phyloP scores from a whole-genome alignment of 2,113 vertebrate genomes.

The Sapayoa aenigma region DNA sequence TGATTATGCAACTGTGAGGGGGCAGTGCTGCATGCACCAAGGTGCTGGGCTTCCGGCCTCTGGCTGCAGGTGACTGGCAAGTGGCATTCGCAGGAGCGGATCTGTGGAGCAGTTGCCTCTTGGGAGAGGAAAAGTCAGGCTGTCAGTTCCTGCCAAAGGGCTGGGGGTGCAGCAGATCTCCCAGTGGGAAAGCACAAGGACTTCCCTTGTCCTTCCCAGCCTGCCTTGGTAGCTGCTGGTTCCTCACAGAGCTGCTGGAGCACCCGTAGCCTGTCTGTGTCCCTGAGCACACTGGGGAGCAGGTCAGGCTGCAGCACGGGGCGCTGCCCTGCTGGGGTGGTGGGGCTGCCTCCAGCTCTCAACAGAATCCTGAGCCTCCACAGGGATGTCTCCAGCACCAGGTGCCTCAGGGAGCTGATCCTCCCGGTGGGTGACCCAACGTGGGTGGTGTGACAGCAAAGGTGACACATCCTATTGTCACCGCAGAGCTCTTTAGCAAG shows the following conservation, averaged over 20 bases:
- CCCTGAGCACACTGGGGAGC: neutral
- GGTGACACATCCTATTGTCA: neutral
- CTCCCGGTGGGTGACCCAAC: rapidly evolving
- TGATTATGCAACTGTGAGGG: rapidly evolving
- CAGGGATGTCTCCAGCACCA: neutral
- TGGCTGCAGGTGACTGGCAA: neutral
- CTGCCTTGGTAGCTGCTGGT: rapidly evolving
- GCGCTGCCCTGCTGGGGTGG: rapidly evolving
- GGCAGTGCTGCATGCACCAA: rapidly evolving
- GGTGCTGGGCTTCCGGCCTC: neutral
- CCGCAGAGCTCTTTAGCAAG: neutral
- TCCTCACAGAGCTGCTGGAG: rapidly evolving
- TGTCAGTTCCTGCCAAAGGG: neutral
- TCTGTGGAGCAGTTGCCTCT: neutral
- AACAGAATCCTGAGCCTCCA: neutral
- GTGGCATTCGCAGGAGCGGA: rapidly evolving
- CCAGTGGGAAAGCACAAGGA: neutral
- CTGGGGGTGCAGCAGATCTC: rapidly evolving
- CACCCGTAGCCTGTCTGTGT: rapidly evolving
- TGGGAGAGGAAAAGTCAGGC: neutral
- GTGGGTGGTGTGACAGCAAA: neutral
- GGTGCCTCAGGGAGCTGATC: neutral
- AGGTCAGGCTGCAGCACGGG: rapidly evolving
- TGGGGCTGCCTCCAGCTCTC: neutral
- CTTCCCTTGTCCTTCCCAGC: rapidly evolving